These are phyloP conservation scores for Tinamus guttatus DNA, from an alignment of 2,113 vertebrate species.

Conservation along the genomic window DNA sequence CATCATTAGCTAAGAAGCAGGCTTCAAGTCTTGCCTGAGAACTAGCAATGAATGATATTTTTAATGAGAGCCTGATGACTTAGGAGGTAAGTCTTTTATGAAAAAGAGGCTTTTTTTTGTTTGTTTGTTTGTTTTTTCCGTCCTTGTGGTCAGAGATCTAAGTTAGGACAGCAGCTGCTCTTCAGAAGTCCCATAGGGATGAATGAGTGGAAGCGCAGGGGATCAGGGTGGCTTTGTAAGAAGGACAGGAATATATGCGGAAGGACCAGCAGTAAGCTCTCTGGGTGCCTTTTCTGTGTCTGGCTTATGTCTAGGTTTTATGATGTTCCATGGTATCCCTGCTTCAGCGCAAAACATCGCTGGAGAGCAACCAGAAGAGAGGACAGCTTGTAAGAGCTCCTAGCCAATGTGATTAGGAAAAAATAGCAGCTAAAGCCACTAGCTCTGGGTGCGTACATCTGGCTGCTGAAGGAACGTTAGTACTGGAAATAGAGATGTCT, in stretches of 20 bases:
- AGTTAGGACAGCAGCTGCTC: background rate
- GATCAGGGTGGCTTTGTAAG: background rate
- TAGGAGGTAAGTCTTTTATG: background rate
- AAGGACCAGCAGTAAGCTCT: background rate
- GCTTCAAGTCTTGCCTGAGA: background rate
- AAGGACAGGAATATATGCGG: background rate
- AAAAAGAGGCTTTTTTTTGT: background rate
- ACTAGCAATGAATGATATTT: background rate
- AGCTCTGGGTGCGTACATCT: background rate
- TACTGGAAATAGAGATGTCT: background rate
- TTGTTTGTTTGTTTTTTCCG: background rate
- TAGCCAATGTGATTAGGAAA: background rate
- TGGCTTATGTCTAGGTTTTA: background rate
- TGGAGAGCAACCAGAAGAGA: background rate
- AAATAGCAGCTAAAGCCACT: background rate
- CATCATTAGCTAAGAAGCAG: background rate
- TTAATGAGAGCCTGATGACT: background rate
- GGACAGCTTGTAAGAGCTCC: background rate
- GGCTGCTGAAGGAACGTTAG: background rate
- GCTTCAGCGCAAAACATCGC: background rate
- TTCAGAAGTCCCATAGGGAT: background rate
- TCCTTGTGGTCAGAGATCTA: background rate
- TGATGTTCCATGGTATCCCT: background rate
- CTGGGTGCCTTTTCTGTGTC: rapidly evolving
- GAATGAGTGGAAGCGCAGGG: background rate